These are phyloP conservation scores for Trichogramma dendrolimi DNA, from an alignment of 2,888 invertebrate species.

Conservation along the genomic window DNA sequence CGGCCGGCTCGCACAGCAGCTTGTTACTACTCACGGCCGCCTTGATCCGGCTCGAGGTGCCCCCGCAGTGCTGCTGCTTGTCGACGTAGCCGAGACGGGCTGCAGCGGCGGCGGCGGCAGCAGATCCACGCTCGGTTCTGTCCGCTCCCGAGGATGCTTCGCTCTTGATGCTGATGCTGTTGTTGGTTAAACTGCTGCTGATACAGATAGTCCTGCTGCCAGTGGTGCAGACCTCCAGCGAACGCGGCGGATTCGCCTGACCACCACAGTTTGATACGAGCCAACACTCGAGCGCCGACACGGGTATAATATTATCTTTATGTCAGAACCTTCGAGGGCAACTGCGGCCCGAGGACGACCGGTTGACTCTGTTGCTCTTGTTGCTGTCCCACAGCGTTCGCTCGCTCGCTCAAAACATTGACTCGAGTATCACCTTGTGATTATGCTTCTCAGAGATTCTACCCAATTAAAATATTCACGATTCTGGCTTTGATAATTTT, in stretches of 20 bases:
- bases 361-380: too few species aligned
- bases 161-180: constrained; percentile 8
- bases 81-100: constrained; percentile 22
- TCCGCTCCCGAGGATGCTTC: constrained; percentile 15
- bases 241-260: constrained; percentile 36
- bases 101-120: constrained; percentile 25
- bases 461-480: too few species aligned
- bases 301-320: neutral
- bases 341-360: too few species aligned
- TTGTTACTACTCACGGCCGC: constrained; percentile 17
- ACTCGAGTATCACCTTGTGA: too few species aligned
- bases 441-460: too few species aligned
- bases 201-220: constrained; percentile 19
- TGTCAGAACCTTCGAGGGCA: too few species aligned
- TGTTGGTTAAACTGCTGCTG: constrained; percentile 7
- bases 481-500: too few species aligned
- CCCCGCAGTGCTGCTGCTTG: constrained; percentile 10
- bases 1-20: constrained; percentile 24
- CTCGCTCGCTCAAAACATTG: too few species aligned
- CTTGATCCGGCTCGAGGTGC: constrained; percentile 22
- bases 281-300: too few species aligned
- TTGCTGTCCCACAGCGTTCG: too few species aligned
- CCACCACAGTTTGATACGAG: constrained; percentile 47
- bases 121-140: constrained; percentile 31
- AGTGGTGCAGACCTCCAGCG: constrained; percentile 32